Evolutionary conservation across 2,113 vertebrate genomes (phyloP).

Genomic region (Gobio gobio): DNA sequence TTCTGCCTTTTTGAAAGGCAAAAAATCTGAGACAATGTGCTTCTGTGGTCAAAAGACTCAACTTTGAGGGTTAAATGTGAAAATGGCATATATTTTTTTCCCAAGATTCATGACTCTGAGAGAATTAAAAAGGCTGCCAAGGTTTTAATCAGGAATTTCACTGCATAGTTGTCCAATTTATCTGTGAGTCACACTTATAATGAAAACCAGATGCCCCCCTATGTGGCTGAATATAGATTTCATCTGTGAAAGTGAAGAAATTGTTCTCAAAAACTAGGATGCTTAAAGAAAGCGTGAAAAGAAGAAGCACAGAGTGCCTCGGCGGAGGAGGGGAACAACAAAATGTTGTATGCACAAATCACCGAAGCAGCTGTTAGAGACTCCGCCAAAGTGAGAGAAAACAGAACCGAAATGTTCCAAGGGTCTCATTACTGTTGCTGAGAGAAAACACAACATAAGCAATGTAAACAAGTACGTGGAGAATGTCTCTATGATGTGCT

Average conservation of each 20-base stretch:
- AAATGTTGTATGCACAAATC: constrained; percentile 48
- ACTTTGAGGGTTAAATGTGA: background rate
- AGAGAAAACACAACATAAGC: constrained; percentile 43
- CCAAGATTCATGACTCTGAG: background rate
- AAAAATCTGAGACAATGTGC: background rate
- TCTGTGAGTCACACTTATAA: constrained; percentile 46
- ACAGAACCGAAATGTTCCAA: constrained; percentile 51
- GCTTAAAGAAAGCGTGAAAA: constrained; percentile 5
- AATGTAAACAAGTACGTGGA: constrained; percentile 7
- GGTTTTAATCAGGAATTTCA: constrained; percentile 48
- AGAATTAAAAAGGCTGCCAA: constrained; percentile 31
- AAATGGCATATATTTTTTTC: background rate
- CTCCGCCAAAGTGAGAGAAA: constrained; percentile 45
- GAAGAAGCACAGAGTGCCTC: constrained; percentile 40
- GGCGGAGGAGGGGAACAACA: constrained; percentile 45
- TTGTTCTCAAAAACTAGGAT: background rate
- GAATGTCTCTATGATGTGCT: background rate
- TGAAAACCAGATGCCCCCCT: constrained; percentile 46
- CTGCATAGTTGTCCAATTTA: constrained; percentile 35
- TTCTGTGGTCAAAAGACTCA: background rate
- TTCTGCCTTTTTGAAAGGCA: background rate
- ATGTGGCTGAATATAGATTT: background rate
- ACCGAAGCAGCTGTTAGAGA: constrained; percentile 51
- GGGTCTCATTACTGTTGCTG: constrained; percentile 27
- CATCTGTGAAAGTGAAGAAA: constrained; percentile 7